phyloP scores from a whole-genome alignment of 2,888 invertebrate genomes.

The Thereva nobilitata region DNA sequence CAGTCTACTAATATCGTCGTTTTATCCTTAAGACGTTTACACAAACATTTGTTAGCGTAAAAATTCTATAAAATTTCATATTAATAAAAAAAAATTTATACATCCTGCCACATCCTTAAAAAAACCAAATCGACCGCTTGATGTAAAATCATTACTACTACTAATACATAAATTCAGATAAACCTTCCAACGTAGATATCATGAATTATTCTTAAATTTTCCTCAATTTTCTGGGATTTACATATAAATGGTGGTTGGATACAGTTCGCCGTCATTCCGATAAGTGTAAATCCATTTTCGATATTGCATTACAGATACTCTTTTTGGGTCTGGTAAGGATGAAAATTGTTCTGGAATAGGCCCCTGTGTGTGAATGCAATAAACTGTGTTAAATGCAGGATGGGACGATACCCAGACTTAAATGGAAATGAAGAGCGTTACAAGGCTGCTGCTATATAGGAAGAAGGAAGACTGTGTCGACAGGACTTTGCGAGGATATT shows the following conservation, averaged over 20 bases:
- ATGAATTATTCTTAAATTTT: conserved; percentile 38
- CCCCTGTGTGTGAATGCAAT: conserved; percentile 22
- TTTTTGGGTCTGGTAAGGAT: conserved; percentile 21
- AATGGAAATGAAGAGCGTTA: too few relatives aligned
- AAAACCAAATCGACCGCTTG: conserved; percentile 28
- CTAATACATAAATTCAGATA: conserved; percentile 37
- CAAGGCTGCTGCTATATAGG: too few relatives aligned
- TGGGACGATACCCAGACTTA: conserved; percentile 1
- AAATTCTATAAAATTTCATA: too few relatives aligned
- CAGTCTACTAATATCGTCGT: too few relatives aligned
- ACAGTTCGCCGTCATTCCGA: conserved; percentile 23
- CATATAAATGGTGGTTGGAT: conserved; percentile 35
- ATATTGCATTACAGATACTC: conserved; percentile 31
- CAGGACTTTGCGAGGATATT: too few relatives aligned
- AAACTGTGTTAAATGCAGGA: conserved; percentile 21
- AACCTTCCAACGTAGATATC: conserved; percentile 21
- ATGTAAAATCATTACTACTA: conserved; percentile 29
- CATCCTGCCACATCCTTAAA: conserved; percentile 12
- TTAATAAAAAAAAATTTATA: conserved; percentile 22
- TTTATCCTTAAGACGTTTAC: too few relatives aligned
- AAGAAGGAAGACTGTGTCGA: too few relatives aligned
- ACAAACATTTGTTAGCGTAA: too few relatives aligned
- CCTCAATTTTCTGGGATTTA: conserved; percentile 34
- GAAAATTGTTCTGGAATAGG: conserved; percentile 24
- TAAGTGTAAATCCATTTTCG: conserved; percentile 36